phyloP scores from a whole-genome alignment of 2,888 invertebrate genomes.

The Caenorhabditis macrosperma region DNA sequence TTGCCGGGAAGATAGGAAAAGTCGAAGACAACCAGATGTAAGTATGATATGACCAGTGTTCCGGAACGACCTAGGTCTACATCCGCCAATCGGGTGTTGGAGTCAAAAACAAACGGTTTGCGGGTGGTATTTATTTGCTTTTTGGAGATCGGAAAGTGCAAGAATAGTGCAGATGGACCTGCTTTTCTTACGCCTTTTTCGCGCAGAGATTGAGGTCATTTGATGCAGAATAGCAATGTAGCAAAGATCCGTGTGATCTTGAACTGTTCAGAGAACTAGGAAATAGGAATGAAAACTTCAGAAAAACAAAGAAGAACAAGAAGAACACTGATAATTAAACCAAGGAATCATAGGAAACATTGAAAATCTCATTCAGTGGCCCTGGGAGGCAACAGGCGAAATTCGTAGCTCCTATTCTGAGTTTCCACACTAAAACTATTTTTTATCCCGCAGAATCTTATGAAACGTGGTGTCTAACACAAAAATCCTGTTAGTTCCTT shows the following conservation, averaged over 20 bases:
- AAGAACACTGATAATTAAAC: too few species aligned
- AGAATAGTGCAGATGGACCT: neutral
- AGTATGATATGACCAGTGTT: conserved; percentile 11
- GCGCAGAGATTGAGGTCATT: conserved; percentile 29
- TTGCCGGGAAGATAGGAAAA: conserved; percentile 50
- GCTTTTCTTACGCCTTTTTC: conserved; percentile 12
- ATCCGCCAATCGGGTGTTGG: neutral
- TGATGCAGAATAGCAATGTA: conserved; percentile 7
- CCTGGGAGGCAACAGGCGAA: too few species aligned
- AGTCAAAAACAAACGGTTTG: neutral
- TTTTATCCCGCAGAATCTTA: too few species aligned
- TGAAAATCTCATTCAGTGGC: too few species aligned
- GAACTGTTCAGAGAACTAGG: neutral
- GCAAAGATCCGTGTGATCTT: conserved; percentile 32
- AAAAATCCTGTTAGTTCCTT: too few species aligned
- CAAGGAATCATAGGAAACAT: too few species aligned
- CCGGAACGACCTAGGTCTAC: conserved; percentile 13
- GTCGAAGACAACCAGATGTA: conserved; percentile 48
- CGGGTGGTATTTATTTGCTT: conserved; percentile 1
- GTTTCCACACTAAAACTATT: too few species aligned
- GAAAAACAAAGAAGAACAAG: too few species aligned
- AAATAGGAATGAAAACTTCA: conserved; percentile 3
- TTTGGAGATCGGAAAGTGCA: conserved; percentile 20
- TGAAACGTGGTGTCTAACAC: too few species aligned
- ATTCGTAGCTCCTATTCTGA: too few species aligned